A percentile compares a stretch with the other conserved stretches of the same genome.
phyloP scores from a whole-genome alignment of 2,888 invertebrate genomes.

The Myathropa florea region DNA sequence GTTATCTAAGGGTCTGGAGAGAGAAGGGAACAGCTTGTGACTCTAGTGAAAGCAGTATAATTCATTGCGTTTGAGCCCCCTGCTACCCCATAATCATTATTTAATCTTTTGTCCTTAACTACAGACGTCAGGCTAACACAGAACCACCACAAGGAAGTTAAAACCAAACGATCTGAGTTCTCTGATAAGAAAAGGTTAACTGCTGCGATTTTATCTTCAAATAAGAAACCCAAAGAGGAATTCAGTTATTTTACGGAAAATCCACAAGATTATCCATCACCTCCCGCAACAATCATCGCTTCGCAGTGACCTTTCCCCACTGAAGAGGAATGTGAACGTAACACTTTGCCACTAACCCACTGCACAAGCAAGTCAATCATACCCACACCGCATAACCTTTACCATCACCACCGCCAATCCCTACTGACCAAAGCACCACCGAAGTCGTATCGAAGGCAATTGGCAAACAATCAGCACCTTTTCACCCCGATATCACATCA shows the following conservation, averaged over 20 bases:
- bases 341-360: conserved; percentile 17
- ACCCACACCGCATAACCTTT: conserved; percentile 35
- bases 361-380: not conserved
- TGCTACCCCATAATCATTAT: too few species aligned
- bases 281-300: not conserved
- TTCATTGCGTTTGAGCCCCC: too few species aligned
- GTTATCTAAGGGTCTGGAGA: too few species aligned
- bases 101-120: too few species aligned
- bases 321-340: not conserved
- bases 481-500: conserved; percentile 65
- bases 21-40: too few species aligned
- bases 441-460: not conserved
- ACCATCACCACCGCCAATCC: conserved; percentile 23
- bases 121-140: too few species aligned
- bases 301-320: not conserved
- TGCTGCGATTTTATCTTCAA: not conserved
- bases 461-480: conserved; percentile 65
- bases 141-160: not conserved
- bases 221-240: too few species aligned
- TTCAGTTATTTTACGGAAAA: not conserved
- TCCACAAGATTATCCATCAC: not conserved
- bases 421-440: conserved; percentile 21
- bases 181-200: not conserved
- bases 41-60: too few species aligned
- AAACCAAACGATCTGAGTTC: not conserved